Evolutionary conservation across 2,797 vertebrate genomes (phyloP).

Genomic region (Clamator glandarius): DNA sequence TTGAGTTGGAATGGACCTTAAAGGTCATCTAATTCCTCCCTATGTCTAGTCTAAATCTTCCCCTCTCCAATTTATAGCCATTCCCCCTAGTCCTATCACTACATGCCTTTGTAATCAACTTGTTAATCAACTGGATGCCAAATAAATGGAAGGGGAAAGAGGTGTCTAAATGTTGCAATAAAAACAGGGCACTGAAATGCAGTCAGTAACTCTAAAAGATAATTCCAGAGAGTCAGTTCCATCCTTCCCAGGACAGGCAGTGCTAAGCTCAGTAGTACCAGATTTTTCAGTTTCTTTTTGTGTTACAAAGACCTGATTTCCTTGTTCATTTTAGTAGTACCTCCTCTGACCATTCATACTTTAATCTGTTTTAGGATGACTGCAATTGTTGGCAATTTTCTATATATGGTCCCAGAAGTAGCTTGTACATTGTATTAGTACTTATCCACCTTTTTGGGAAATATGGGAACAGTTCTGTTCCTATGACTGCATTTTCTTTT

Average conservation of each 20-base stretch:
- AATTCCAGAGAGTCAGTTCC: neutral
- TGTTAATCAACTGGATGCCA: neutral
- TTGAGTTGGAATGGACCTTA: too few relatives aligned
- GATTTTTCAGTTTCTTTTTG: neutral
- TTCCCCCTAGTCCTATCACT: too few relatives aligned
- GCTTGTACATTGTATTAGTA: neutral
- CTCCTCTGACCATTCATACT: neutral
- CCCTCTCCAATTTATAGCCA: too few relatives aligned
- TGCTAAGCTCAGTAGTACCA: neutral
- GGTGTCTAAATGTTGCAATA: neutral
- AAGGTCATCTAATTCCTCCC: too few relatives aligned
- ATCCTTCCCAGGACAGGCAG: neutral
- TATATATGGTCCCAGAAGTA: neutral
- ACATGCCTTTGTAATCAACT: too few relatives aligned
- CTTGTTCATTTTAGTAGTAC: neutral
- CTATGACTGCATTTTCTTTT: neutral
- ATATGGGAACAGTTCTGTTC: neutral
- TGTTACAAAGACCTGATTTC: neutral
- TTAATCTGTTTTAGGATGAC: neutral
- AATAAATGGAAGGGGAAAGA: neutral
- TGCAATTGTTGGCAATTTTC: neutral
- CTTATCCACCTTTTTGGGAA: neutral
- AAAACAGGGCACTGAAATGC: neutral
- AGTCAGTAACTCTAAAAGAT: neutral
- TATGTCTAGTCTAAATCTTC: too few relatives aligned